Base-by-base conservation (phyloP, 2,888 invertebrate species). In the Acanthosepion esculentum region DNA sequence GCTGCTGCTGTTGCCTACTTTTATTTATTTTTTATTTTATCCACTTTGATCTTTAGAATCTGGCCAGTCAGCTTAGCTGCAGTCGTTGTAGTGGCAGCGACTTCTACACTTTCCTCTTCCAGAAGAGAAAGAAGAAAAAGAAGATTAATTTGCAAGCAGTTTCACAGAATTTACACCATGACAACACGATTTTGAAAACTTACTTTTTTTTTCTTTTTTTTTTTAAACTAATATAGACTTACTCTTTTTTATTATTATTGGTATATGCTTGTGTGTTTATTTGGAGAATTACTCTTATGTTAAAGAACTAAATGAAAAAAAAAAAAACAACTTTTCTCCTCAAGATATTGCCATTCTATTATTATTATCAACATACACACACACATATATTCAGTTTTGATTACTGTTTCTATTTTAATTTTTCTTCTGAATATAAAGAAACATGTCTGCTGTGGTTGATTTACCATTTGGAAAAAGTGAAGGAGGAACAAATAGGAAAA, bases 11-110 rank as follows among this genome's bases (percentile, higher is more conserved):
- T 15, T n/a, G n/a, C 10, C n/a, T n/a, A 15, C 15, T 78, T 78
- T 78, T 78, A 6, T 33, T 78, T 78, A 23, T 18, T 78, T 78
- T 78, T n/a, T n/a, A n/a, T 78, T n/a, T n/a, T n/a, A 78, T n/a
- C 78, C 78, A n/a, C 78, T 78, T 78, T 78, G 78, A 78, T 78
- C 78, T 78, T 78, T n/a, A 33, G n/a, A 78, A 78, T 78, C n/a
- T 33, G 78, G n/a, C n/a, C n/a, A 78, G 78, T 78, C 78, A 33
- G 12, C 78, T 18, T 78, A 78, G n/a, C 33, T 78, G n/a, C n/a
- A 78, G 78, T 33, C 10, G 15, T 78, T n/a, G 12, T 15, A 26
- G 64, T 26, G 23, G 64, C 64, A 15, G n/a, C 78, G 12, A 78
- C 15, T 78, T n/a, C n/a, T n/a, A 78, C 12, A 33, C n/a, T n/a